Percentiles rank a stretch among this genome's conserved stretches.
Conservation (phyloP, 2,113 vertebrate genomes). For the Thermophis baileyi region DNA sequence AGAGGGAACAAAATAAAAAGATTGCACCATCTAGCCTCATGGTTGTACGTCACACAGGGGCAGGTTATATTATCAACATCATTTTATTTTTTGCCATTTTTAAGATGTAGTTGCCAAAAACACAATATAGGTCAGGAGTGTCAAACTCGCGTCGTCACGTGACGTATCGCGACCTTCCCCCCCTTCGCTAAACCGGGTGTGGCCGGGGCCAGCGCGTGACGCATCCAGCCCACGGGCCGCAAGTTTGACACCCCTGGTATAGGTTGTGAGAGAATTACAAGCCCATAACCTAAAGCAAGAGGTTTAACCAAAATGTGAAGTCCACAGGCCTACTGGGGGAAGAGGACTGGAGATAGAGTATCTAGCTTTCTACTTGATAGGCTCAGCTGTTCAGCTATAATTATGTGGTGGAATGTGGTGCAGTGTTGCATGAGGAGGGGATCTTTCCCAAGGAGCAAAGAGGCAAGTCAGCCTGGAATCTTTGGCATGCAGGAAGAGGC, state of each 20-base stretch:
- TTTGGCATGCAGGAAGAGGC: neutral
- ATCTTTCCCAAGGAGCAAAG: neutral
- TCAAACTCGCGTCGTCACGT: too few species aligned
- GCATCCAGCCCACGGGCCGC: too few species aligned
- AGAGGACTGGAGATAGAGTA: neutral
- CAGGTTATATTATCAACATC: neutral
- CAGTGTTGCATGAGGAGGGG: neutral
- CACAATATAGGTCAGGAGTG: neutral
- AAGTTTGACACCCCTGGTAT: neutral
- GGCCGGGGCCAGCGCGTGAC: too few species aligned
- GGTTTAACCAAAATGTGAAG: neutral
- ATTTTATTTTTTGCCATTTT: neutral
- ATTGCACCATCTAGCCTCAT: neutral
- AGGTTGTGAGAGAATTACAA: neutral
- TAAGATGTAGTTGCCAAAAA: neutral
- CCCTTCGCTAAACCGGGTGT: too few species aligned
- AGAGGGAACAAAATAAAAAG: neutral
- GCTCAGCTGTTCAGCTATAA: neutral
- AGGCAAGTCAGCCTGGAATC: neutral
- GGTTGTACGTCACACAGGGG: constrained; percentile 22
- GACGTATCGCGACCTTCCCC: too few species aligned
- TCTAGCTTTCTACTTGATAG: neutral
- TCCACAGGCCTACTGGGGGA: neutral
- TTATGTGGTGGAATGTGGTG: neutral
- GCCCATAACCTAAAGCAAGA: neutral